Conservation (phyloP, 92 coral and sea anemone genomes). For the Pocillopora meandrina region DNA sequence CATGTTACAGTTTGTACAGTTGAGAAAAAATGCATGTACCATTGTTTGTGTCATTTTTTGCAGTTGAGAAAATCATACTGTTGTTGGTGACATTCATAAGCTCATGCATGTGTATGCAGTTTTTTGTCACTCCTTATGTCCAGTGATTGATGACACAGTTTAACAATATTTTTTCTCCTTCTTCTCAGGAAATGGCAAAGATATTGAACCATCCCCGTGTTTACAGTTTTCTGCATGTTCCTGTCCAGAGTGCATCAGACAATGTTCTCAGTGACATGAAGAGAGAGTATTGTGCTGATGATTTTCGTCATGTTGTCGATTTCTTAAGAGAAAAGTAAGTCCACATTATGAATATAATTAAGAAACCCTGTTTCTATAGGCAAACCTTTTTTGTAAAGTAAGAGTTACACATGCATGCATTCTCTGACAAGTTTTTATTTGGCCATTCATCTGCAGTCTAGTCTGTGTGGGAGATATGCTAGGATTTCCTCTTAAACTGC, state of each 20-base stretch:
- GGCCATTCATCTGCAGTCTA: too few species aligned
- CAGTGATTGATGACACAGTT: not conserved
- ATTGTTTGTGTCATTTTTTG: too few species aligned
- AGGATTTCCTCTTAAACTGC: too few species aligned
- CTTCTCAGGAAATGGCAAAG: slow-evolving; percentile 88
- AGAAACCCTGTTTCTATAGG: too few species aligned
- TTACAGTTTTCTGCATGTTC: slow-evolving; percentile 92
- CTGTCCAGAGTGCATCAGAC: slow-evolving; percentile 97
- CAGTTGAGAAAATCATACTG: too few species aligned
- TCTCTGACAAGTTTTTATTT: too few species aligned
- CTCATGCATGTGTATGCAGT: not conserved
- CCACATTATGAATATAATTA: not conserved
- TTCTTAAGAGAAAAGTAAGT: slow-evolving; percentile 82
- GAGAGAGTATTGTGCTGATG: slow-evolving; percentile 86
- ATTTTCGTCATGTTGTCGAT: slow-evolving; percentile 89
- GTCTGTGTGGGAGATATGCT: too few species aligned
- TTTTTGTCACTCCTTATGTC: not conserved
- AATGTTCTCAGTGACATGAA: slow-evolving; percentile 95
- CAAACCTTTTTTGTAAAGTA: too few species aligned
- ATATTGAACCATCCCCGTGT: slow-evolving; percentile 86
- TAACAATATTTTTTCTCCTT: not conserved
- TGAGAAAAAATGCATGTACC: too few species aligned
- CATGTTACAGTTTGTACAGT: too few species aligned
- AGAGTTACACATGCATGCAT: too few species aligned
- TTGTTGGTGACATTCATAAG: too few species aligned